Base-by-base conservation (phyloP, 2,888 invertebrate species). In the Phoronis australis region DNA sequence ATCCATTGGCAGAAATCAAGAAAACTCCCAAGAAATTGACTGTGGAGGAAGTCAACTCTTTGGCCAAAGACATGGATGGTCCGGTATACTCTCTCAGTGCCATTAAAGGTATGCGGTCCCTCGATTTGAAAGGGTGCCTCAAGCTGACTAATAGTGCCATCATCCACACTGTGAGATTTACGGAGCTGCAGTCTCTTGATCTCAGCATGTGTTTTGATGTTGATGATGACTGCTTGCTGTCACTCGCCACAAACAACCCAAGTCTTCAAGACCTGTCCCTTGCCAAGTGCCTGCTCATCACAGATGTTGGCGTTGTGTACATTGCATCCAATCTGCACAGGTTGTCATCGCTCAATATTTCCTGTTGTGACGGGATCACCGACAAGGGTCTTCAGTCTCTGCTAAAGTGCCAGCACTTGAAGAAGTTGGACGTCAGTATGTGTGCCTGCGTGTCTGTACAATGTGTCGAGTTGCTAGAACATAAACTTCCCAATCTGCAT, bases 101-200 rank as follows among this genome's bases (percentile, higher is more conserved):
- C 51, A 55, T 74, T 46, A 47, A 55, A 47, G 65, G 69, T 25
- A 78, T 88, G 2, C 79, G 76, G 51, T 79, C 81, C 42, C 76
- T 88, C 4, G 84, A 87, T 66, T 77, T 88, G 18, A 82, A 83
- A 51, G 83, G 83, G 1, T 87, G 87, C 66, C 84, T 83, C 57
- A 82, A 82, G 71, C 83, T 88, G 46, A 85, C 86, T 20, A 87
- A 88, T 73, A 82, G 85, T 0, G 85, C 87, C 54, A 68, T 88
- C 9, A 84, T 82, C 53, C 83, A 85, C 62, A 83, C 85, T 37
- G 81, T 87, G 54, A 81, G 81, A 52, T 86, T 86, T 64, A 79
- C 80, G 44, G 86, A 86, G 71, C 77, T 88, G 5, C 75, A 76
- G 27, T 77, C 79, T 51, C 77, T 88, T 23, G 81, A 83, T 65